A percentile compares a stretch with the other conserved stretches of the same genome.
Conservation (phyloP, 2,797 vertebrate genomes). For the Mastacembelus armatus region DNA sequence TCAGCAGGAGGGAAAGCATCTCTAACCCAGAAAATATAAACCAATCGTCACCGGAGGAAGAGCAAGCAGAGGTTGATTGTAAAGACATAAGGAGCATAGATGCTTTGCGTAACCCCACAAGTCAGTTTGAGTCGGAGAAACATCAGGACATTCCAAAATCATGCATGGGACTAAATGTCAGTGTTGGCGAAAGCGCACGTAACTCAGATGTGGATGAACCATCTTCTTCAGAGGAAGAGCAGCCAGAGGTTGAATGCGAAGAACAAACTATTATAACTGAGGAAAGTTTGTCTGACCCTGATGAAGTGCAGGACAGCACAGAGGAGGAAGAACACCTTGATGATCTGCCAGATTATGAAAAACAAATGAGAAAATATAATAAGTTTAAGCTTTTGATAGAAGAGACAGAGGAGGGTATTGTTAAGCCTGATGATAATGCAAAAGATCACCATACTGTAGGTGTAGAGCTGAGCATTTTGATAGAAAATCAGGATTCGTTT, state of each 20-base stretch:
- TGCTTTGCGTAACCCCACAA: background rate
- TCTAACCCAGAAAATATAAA: no score
- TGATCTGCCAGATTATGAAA: conserved; percentile 3
- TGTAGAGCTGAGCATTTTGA: background rate
- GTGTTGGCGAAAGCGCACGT: conserved; percentile 27
- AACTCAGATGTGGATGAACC: conserved; percentile 43
- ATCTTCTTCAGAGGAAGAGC: conserved; percentile 53
- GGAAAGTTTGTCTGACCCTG: conserved; percentile 40
- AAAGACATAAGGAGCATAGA: background rate
- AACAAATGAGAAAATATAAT: conserved; percentile 9
- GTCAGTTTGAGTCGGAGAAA: conserved; percentile 5
- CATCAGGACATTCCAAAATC: background rate
- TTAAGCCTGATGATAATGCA: conserved; percentile 48
- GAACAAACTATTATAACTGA: conserved; percentile 52
- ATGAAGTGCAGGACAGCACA: conserved; percentile 41
- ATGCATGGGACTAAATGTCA: conserved; percentile 13
- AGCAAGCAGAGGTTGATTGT: background rate
- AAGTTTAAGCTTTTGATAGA: conserved; percentile 40
- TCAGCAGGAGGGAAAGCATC: no score
- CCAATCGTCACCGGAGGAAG: conserved; percentile 41
- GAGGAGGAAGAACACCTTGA: conserved; percentile 11
- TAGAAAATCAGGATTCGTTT: conserved; percentile 26
- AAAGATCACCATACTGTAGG: background rate
- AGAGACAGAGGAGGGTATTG: conserved; percentile 47
- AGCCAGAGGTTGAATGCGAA: conserved; percentile 37